Base-by-base conservation (phyloP, 2,797 vertebrate species). In the Coregonus ussuriensis region DNA sequence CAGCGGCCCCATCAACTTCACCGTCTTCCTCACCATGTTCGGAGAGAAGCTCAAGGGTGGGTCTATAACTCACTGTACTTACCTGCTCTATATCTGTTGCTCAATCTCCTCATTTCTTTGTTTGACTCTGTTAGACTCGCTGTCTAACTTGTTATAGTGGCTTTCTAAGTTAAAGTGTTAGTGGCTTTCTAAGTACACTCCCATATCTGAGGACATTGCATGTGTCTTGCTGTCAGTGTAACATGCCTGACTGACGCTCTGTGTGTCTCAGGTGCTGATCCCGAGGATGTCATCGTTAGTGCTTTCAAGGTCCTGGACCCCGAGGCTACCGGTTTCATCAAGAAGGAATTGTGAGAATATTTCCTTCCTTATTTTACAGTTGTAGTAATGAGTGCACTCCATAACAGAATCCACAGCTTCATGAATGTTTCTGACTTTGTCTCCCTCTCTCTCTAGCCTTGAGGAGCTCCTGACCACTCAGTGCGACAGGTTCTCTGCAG, bases 261-360 rank as follows among this genome's bases (percentile, higher is more conserved):
- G 53, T 80, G 37, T 31, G 31, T 14, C 69, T 37, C 79, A 95
- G 95, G 95, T 83, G 93, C 95, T 0, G 95, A 95, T 81, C 94
- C 95, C 0, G 95, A 95, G 85, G 95, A 96, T 2, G 94, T 95
- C 72, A 95, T 96, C 85, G 93, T 94, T 29, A 88, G 91, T 31
- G 93, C 95, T 56, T 95, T 96, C 89, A 95, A 96, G 88, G 88
- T 95, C 70, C 89, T 95, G 86, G 95, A 96, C 86, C 94, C 93
- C 1, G 94, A 95, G 7, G 94, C 77, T 47, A 95, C 94, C 47
- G 95, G 95, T n/a, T 79, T 79, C 71, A 94, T 96, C 87, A 96
- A 95, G 93, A 95, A 96, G 87, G 71, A 92, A n/a, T 96, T 95
- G 95, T 95, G 83, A 95, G 95, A 88, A 37, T 29, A 15, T 56